These are phyloP conservation scores for Cheilosia impressa DNA, from an alignment of 2,888 invertebrate genomes.

Conservation along the genomic window DNA sequence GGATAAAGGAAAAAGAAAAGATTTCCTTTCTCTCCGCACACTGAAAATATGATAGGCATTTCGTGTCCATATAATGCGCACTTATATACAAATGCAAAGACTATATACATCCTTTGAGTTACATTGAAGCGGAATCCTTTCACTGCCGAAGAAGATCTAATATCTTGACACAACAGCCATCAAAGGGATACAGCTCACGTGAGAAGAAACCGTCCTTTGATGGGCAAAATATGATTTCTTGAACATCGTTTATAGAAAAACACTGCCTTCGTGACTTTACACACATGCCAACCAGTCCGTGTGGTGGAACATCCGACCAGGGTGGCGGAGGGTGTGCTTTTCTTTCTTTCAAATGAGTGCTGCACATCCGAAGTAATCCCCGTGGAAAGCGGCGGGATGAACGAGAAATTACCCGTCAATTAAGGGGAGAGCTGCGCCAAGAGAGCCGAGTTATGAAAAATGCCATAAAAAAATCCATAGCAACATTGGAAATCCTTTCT, in stretches of 20 bases:
- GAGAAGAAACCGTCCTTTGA: conserved; percentile 46
- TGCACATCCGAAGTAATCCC: conserved; percentile 23
- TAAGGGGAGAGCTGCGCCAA: conserved; percentile 9
- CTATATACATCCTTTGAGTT: conserved; percentile 57
- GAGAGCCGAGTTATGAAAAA: background rate
- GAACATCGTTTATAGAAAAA: conserved; percentile 1
- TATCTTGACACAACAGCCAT: conserved; percentile 54
- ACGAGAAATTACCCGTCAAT: conserved; percentile 56
- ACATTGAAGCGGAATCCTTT: conserved; percentile 63
- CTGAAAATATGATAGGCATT: conserved; percentile 56
- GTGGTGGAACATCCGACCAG: conserved; percentile 1
- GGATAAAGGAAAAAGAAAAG: conserved; percentile 68
- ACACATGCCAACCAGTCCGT: conserved; percentile 17
- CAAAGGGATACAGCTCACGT: conserved; percentile 46
- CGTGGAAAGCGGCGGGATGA: conserved; percentile 35
- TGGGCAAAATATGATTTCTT: conserved; percentile 53
- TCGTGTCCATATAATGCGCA: conserved; percentile 57
- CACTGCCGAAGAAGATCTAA: conserved; percentile 52
- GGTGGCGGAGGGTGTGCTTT: background rate
- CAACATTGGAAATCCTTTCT: conserved; percentile 5
- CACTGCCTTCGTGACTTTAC: conserved; percentile 32
- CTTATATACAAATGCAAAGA: conserved; percentile 13
- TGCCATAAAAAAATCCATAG: background rate
- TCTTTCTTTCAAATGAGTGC: conserved; percentile 14
- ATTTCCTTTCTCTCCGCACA: conserved; percentile 37